Conservation (phyloP, 2,113 vertebrate species). For the Gracilinanus agilis region DNA sequence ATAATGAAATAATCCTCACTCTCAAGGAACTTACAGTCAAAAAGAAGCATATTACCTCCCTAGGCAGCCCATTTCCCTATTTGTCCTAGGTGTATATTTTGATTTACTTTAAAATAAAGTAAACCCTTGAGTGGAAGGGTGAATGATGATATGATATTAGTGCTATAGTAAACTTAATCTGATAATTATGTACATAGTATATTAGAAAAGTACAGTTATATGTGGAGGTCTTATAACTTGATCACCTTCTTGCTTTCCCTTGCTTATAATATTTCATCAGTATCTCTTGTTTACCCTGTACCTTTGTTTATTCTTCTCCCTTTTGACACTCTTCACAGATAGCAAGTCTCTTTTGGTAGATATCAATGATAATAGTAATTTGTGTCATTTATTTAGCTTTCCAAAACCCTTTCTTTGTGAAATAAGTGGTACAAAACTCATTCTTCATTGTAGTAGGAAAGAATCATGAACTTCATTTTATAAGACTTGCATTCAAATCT, state of each 20-base stretch:
- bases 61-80: neutral
- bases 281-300: neutral
- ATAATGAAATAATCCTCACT: neutral
- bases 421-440: neutral
- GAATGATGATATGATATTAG: neutral
- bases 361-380: neutral
- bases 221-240: neutral
- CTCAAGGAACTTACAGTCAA: neutral
- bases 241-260: neutral
- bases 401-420: neutral
- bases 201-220: neutral
- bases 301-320: neutral
- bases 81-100: neutral
- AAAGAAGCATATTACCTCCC: neutral
- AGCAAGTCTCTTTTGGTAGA: neutral
- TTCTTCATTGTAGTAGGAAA: neutral
- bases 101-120: neutral
- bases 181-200: neutral
- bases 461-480: neutral
- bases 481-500: neutral
- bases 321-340: neutral
- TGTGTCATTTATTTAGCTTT: neutral
- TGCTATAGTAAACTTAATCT: neutral
- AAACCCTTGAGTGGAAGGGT: no score
- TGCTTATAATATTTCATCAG: neutral